Conservation (phyloP, 2,113 vertebrate genomes). For the Daubentonia madagascariensis region DNA sequence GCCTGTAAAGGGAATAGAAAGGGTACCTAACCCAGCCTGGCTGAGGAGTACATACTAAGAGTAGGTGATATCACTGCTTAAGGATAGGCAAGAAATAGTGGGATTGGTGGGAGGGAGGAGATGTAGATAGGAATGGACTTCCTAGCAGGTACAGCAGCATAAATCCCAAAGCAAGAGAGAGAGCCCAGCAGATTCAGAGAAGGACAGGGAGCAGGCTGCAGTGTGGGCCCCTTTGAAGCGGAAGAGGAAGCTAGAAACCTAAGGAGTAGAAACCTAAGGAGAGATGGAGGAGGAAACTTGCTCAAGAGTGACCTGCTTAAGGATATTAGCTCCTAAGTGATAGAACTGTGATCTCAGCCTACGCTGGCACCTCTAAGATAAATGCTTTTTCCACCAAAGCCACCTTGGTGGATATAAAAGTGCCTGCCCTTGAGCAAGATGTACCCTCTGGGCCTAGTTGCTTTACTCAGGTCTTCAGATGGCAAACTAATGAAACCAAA, state of each 20-base stretch:
- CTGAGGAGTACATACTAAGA: background rate
- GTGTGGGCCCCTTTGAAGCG: too few species aligned
- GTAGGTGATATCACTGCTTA: background rate
- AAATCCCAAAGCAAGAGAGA: background rate
- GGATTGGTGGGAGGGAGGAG: background rate
- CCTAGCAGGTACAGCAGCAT: background rate
- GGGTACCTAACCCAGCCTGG: background rate
- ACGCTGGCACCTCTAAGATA: background rate
- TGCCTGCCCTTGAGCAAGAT: background rate
- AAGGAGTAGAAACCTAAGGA: background rate
- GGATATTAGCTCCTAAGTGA: background rate
- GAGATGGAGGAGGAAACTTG: background rate
- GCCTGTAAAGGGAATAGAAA: background rate
- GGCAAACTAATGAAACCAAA: background rate
- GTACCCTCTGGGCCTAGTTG: background rate
- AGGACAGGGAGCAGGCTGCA: background rate
- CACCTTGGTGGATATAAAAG: background rate
- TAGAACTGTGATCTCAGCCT: background rate
- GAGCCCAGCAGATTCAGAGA: background rate
- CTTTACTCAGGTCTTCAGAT: background rate
- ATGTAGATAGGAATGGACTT: background rate
- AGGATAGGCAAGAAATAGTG: background rate
- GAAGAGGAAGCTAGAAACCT: background rate
- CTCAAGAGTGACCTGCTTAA: background rate
- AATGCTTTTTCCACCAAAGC: background rate